Evolutionary conservation across 2,113 vertebrate genomes (phyloP), one percentile per base, ranked within the genome.

Genomic region (Hydrolagus affinis): DNA sequence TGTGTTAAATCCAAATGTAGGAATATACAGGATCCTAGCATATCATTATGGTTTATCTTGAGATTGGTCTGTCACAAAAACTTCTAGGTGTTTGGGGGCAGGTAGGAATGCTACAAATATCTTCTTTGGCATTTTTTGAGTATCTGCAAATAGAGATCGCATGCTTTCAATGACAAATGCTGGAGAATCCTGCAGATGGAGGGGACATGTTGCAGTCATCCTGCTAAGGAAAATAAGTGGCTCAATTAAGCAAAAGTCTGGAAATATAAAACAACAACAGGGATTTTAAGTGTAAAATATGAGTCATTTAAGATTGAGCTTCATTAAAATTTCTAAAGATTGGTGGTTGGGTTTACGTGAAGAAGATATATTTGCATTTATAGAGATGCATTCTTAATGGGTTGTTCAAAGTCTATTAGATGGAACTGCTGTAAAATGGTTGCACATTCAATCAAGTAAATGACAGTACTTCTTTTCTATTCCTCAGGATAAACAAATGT

Each of bases 211-310:
- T 83, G 78, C 66, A 66, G 78, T 83, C 78, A 83, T 62, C 78
- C 25, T 83, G 78, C 78, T 83, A 62, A 83, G 62, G 66, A 83
- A 83, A 83, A 80, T 60, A 80, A 83, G 32, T 66, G 59, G 32
- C 23, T 83, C 78, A 64, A 83, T 83, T 83, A 83, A 83, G 66
- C 60, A 83, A 23, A 30, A 83, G 78, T 83, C 78, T 83, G 78
- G 78, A 83, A 83, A 15, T 83, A 83, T 66, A 32, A 62, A 83
- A 83, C 66, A 80, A 64, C 25, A 66, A 28, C 62, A 15, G 28
- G 66, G 12, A 83, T 66, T 17, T 83, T 60, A 83, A 83, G 32
- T 83, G 60, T 30, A 66, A 83, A 83, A 30, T 64, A 83, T 62
- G 19, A 66, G 66, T 66, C 60, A 83, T 66, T 83, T 60, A 83